Conservation (phyloP, 2,113 vertebrate genomes). For the Chaetodon auriga region DNA sequence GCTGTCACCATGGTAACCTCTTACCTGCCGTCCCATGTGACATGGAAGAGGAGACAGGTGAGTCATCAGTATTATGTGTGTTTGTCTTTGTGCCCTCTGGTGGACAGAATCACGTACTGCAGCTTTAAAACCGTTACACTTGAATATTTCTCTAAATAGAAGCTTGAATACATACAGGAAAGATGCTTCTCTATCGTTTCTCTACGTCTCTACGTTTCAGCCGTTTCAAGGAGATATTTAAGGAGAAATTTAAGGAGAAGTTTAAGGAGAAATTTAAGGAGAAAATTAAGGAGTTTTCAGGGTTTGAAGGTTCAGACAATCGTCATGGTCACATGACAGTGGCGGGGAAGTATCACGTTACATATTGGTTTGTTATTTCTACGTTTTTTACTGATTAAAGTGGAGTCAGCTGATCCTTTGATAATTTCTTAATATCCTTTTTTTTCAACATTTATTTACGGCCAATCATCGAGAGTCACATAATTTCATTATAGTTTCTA, state of each 20-base stretch:
- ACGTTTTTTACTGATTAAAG: background rate
- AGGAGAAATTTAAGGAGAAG: background rate
- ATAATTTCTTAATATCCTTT: background rate
- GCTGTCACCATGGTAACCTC: background rate
- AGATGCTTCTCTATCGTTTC: background rate
- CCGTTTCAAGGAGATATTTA: background rate
- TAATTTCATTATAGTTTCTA: background rate
- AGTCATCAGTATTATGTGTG: no score
- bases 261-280: background rate
- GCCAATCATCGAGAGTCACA: slow-evolving; percentile 8
- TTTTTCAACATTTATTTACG: background rate
- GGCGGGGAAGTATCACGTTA: background rate
- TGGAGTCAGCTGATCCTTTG: background rate
- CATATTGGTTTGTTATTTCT: background rate
- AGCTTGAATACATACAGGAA: background rate
- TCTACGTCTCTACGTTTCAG: background rate
- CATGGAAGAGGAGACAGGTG: background rate
- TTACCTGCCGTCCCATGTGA: background rate
- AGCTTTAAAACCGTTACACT: slow-evolving; percentile 1
- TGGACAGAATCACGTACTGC: slow-evolving; percentile 18
- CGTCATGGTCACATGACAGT: background rate
- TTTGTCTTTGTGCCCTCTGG: background rate
- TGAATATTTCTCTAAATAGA: background rate
- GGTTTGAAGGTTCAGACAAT: background rate
- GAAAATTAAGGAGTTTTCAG: no score